phyloP scores from a whole-genome alignment of 2,888 invertebrate species.

The Caenorhabditis doughertyi region DNA sequence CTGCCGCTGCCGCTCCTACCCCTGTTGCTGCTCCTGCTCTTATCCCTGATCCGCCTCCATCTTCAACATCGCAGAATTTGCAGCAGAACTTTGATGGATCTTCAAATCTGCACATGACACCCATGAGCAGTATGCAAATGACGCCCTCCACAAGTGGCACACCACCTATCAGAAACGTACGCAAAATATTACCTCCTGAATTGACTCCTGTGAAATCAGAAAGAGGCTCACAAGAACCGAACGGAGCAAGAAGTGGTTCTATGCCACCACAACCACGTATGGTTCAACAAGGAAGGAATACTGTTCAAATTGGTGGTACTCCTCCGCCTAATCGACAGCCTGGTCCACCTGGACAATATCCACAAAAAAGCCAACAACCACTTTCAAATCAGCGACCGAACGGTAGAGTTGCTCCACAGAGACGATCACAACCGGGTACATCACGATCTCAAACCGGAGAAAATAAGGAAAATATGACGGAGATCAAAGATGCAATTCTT shows the following conservation, averaged over 20 bases:
- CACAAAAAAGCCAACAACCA: background rate
- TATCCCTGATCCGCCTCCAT: background rate
- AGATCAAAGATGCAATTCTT: conserved; percentile 36
- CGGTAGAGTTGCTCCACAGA: background rate
- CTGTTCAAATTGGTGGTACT: conserved; percentile 30
- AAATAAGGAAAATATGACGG: conserved; percentile 11
- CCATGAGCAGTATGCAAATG: background rate
- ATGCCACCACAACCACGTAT: background rate
- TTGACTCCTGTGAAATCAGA: background rate
- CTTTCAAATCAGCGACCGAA: background rate
- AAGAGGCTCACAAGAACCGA: background rate
- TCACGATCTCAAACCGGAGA: background rate
- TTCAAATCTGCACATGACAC: background rate
- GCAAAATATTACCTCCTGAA: background rate
- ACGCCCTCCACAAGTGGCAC: background rate
- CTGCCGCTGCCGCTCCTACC: background rate
- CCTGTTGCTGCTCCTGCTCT: no score
- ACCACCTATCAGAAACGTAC: background rate
- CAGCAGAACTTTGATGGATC: background rate
- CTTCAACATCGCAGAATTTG: background rate
- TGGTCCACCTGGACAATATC: background rate
- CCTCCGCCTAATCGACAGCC: conserved; percentile 12
- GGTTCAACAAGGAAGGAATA: conserved; percentile 29
- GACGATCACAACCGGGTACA: background rate
- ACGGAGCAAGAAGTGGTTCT: background rate